Evolutionary conservation across 2,888 invertebrate genomes (phyloP), one percentile per base, ranked within the genome.

Genomic region (Nemurella pictetii): DNA sequence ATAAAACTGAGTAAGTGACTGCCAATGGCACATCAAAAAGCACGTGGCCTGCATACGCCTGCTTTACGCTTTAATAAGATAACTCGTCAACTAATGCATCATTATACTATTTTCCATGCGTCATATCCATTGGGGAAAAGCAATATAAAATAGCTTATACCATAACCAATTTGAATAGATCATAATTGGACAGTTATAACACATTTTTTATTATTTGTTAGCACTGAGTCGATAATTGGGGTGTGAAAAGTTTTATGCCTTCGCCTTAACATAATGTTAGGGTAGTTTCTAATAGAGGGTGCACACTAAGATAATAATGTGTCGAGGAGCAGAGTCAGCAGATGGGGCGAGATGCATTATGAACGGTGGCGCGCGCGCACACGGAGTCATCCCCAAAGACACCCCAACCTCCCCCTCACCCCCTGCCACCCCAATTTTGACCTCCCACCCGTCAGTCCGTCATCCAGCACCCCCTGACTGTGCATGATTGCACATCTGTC

Each of bases 401-500:
- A 81, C 81, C 36, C 82, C 36, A n/a, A n/a, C n/a, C n/a, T n/a
- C n/a, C n/a, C n/a, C n/a, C n/a, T n/a, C n/a, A n/a, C n/a, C n/a
- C n/a, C n/a, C n/a, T n/a, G n/a, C n/a, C n/a, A n/a, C n/a, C 78
- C 27, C 29, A 72, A 72, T 72, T 55, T 72, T 82, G 55, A 28
- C 82, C 73, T 55, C 55, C 27, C 82, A 55, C 72, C 82, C 55
- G 25, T 27, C 80, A 35, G 32, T n/a, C 26, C 78, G 28, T 78
- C n/a, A 75, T 12, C 9, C 20, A 29, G 30, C 29, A 28, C 81
- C 36, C 81, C 81, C 4, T 3, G 4, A 30, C 9, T n/a, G 36
- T 81, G 80, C 80, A 81, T 81, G 32, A 35, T 35, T 82, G 82
- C 36, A 82, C 82, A 82, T 82, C 82, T 82, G 82, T 82, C 82